Conservation (phyloP, 2,797 vertebrate species). For the Notolepis coatsorum region DNA sequence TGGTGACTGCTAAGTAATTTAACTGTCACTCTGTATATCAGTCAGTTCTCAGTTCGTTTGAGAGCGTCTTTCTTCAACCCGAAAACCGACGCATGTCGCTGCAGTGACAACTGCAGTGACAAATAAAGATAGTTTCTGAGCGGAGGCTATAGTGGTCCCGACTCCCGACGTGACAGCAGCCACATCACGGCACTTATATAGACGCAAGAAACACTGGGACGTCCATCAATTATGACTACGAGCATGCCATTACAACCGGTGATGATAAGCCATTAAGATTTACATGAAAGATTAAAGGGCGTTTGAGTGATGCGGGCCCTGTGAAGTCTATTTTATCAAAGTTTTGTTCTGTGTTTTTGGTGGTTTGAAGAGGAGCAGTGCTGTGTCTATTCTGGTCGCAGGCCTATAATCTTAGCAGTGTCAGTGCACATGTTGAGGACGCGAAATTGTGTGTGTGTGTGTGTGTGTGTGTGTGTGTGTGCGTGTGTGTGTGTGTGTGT, state of each 20-base stretch:
- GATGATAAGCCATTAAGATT: conserved; percentile 25
- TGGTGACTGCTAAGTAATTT: conserved; percentile 63
- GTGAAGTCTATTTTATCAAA: conserved; percentile 14
- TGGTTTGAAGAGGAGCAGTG: conserved; percentile 36
- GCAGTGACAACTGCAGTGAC: too few relatives aligned
- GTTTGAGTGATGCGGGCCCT: conserved; percentile 16
- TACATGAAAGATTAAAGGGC: conserved; percentile 40
- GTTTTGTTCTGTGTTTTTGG: conserved; percentile 35
- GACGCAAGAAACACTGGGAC: conserved; percentile 40
- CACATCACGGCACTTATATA: conserved; percentile 30
- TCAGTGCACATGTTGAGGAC: neutral
- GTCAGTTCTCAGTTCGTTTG: conserved; percentile 43
- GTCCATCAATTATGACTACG: conserved; percentile 9
- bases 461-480: conserved; percentile 2
- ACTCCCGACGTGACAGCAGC: conserved; percentile 58
- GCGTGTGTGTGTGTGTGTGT: neutral
- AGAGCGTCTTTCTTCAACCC: conserved; percentile 29
- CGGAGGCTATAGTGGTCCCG: conserved; percentile 72
- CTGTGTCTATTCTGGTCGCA: conserved; percentile 40
- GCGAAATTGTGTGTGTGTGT: neutral
- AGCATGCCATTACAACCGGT: conserved; percentile 8
- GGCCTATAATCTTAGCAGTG: conserved; percentile 47
- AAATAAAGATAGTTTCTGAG: conserved; percentile 44
- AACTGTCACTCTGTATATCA: conserved; percentile 68
- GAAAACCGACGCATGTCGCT: conserved; percentile 58